Conservation (phyloP, 2,113 vertebrate genomes). For the Cavia aperea region DNA sequence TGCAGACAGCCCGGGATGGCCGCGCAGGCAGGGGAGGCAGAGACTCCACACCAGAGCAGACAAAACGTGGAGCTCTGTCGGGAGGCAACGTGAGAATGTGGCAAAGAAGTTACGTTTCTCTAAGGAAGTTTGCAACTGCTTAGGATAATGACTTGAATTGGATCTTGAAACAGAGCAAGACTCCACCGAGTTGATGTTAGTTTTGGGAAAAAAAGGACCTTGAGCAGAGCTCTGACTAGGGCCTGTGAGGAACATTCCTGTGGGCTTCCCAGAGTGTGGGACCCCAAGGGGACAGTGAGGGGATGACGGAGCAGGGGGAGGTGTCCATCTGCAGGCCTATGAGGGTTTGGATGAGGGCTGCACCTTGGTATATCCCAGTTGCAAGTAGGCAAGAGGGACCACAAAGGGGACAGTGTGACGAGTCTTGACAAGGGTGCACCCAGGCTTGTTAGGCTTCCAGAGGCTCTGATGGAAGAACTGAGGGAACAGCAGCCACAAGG, state of each 20-base stretch:
- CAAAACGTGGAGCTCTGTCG: neutral
- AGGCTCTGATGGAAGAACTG: neutral
- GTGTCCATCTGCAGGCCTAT: neutral
- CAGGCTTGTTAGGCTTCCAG: neutral
- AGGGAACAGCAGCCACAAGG: neutral
- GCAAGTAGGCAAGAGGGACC: neutral
- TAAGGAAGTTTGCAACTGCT: neutral
- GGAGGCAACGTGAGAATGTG: neutral
- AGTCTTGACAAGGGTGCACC: no score
- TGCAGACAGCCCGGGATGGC: no score
- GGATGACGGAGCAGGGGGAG: accelerated
- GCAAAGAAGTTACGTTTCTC: neutral
- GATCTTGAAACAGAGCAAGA: neutral
- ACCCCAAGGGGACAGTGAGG: neutral
- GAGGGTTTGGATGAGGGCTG: neutral
- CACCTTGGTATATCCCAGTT: accelerated
- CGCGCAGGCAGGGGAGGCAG: neutral
- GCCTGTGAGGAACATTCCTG: neutral
- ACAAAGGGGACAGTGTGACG: accelerated
- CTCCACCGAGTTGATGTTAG: neutral
- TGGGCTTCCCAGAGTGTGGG: no score
- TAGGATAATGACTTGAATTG: neutral
- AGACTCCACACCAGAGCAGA: neutral
- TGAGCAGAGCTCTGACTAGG: neutral
- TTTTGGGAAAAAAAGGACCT: neutral